These are phyloP conservation scores for Miltochrista miniata DNA, from an alignment of 2,888 invertebrate species.

Conservation along the genomic window DNA sequence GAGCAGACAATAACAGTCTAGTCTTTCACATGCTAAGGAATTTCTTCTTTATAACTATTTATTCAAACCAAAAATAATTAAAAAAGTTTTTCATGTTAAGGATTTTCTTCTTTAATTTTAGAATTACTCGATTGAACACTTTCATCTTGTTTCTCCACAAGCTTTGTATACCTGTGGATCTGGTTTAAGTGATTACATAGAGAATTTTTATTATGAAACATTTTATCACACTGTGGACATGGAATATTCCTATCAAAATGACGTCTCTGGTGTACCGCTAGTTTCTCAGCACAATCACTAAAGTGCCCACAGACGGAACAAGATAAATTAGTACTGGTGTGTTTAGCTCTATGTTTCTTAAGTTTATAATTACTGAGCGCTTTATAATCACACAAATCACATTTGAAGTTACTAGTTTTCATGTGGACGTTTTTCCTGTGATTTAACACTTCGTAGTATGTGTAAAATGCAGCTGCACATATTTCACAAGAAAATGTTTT, in stretches of 20 bases:
- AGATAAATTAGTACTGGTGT: conserved; percentile 49
- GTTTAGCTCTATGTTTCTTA: conserved; percentile 52
- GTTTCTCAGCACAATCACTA: conserved; percentile 47
- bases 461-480: conserved; percentile 63
- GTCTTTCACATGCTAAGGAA: conserved; percentile 3
- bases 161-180: conserved; percentile 20
- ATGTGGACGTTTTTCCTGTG: conserved; percentile 55
- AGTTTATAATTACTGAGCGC: conserved; percentile 36
- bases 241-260: conserved; percentile 57
- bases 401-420: conserved; percentile 45
- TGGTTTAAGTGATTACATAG: conserved; percentile 27
- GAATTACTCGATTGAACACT: not conserved
- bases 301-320: conserved; percentile 65
- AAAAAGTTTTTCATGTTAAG: no score
- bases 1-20: no score
- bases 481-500: conserved; percentile 63
- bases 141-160: conserved; percentile 10
- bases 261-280: conserved; percentile 51
- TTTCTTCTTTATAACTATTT: no score
- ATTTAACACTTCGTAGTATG: conserved; percentile 57
- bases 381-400: conserved; percentile 59
- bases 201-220: conserved; percentile 46
- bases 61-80: no score
- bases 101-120: conserved; percentile 17
- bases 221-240: conserved; percentile 57